These are phyloP conservation scores for Timema cristinae DNA, from an alignment of 2,888 invertebrate genomes.

Conservation along the genomic window DNA sequence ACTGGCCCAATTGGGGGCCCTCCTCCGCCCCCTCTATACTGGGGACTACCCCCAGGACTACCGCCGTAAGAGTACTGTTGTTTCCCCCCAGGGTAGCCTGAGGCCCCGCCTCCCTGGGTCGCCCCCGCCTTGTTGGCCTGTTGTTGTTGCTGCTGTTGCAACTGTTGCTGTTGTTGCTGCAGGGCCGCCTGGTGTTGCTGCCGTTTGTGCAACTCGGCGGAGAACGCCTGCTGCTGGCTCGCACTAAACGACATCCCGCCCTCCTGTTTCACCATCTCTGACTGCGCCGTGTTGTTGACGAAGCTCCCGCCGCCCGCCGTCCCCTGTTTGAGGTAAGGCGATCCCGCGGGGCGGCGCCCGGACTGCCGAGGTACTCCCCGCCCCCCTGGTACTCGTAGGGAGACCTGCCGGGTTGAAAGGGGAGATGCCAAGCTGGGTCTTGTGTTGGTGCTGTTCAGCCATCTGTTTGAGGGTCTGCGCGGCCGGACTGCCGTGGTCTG, in stretches of 20 bases:
- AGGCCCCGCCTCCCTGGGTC: too few relatives aligned
- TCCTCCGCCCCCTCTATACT: constrained; percentile 39
- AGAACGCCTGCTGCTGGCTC: constrained; percentile 29
- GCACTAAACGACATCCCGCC: constrained; percentile 31
- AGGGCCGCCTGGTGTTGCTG: constrained; percentile 14
- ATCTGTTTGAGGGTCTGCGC: constrained; percentile 94
- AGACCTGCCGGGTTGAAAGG: constrained; percentile 51
- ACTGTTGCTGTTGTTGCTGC: constrained; percentile 33
- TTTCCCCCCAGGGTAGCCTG: neutral
- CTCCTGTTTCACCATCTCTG: constrained; percentile 36
- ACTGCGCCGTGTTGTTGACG: constrained; percentile 20
- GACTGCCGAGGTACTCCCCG: constrained; percentile 49
- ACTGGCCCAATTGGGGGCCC: constrained; percentile 37
- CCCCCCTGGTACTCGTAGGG: constrained; percentile 59
- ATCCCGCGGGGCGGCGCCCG: constrained; percentile 38
- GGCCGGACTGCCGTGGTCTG: constrained; percentile 66
- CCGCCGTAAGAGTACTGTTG: constrained; percentile 63
- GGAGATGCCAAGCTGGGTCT: constrained; percentile 63
- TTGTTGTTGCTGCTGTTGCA: constrained; percentile 28
- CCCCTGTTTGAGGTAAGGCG: constrained; percentile 22
- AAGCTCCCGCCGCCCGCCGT: constrained; percentile 19
- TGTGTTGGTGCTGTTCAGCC: constrained; percentile 95
- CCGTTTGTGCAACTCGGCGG: constrained; percentile 20
- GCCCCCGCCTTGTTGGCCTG: constrained; percentile 5
- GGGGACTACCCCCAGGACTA: constrained; percentile 54